Evolutionary conservation across 2,113 vertebrate species (phyloP), one percentile per base, ranked within the genome.

Genomic region (Gracilinanus agilis): DNA sequence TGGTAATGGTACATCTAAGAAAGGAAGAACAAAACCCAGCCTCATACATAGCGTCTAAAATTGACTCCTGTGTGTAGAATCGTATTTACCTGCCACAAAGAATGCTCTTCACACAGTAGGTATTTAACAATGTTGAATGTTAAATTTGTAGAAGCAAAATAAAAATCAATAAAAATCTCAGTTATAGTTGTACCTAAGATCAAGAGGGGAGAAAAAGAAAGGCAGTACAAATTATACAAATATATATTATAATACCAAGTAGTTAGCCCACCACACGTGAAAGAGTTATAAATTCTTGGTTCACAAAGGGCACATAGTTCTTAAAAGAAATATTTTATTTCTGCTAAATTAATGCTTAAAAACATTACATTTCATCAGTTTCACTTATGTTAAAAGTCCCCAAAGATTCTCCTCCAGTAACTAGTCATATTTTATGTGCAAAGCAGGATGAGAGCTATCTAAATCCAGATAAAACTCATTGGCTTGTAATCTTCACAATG

Each of bases 381-480:
- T 98, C 97, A 96, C 97, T 98, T 98, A 97, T 83, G 97, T 94
- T 97, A 95, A 94, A 97, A 94, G 95, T 98, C 97, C 97, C 98
- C 90, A 94, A 98, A 98, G 97, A 96, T 96, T 98, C 95, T 92
- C 95, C 95, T 96, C 95, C 97, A 97, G 96, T 97, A 98, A 98
- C 97, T 97, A 97, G 98, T 97, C 98, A 96, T 98, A 99, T 99
- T 98, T 99, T 98, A 98, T 98, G 98, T 61, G 97, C 98, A 98
- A 98, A 98, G 98, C 98, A 97, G 98, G 97, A 98, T 97, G 96
- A 98, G 97, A 93, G 92, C 96, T 98, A 97, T 98, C 98, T 98
- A 98, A 98, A 98, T 99, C 99, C 97, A 98, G 98, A 98, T 98
- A 99, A 99, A 99, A 98, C 97, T 98, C 98, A 98, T 97, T 98